Evolutionary conservation across 2,797 vertebrate species (phyloP), one percentile per base, ranked within the genome.

Genomic region (Triplophysa yarkandensis): DNA sequence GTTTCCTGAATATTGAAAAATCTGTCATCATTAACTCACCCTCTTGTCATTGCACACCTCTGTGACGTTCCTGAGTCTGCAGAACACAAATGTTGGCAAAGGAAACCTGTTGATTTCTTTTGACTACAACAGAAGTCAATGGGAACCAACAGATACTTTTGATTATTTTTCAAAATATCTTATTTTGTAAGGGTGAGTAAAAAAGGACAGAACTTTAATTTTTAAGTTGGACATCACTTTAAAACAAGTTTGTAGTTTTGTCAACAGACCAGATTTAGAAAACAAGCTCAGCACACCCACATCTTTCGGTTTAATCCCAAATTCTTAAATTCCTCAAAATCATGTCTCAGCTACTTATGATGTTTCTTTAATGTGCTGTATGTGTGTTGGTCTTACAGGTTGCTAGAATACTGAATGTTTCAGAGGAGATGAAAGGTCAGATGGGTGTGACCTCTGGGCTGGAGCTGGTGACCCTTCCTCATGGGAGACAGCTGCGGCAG

Each of bases 381-480:
- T 63, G 25, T 68, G 28, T 82, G 78, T 87, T 73, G 41, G 50
- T 61, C 62, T 68, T 11, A 58, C 90, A 99, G 98, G 95, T 98
- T 81, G 93, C 92, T 2, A 93, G 97, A 88, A 95, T 96, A 84
- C 87, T 96, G 0, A 93, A 94, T 3, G 94, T 99, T 87, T 94
- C 94, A 0, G 89, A 94, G n/a, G 94, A 96, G 83, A 84, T 90
- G 74, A 94, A 84, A 88, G 88, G 84, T 87, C 92, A 85, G 81
- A 99, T 99, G 97, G 95, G 96, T 21, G 94, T 97, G 83, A 88
- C 87, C 80, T 98, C 95, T 0, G 96, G 98, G 28, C 89, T 99
- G 82, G 96, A 99, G 85, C 87, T 98, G 80, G 92, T 98, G 79
- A 98, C 95, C 6, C 83, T 99, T 86, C 96, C 98, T 0, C 94